Evolutionary conservation across 1,140 invertebrate species (phyloP), one percentile per base, ranked within the genome.

Genomic region (Drosophila nannoptera): DNA sequence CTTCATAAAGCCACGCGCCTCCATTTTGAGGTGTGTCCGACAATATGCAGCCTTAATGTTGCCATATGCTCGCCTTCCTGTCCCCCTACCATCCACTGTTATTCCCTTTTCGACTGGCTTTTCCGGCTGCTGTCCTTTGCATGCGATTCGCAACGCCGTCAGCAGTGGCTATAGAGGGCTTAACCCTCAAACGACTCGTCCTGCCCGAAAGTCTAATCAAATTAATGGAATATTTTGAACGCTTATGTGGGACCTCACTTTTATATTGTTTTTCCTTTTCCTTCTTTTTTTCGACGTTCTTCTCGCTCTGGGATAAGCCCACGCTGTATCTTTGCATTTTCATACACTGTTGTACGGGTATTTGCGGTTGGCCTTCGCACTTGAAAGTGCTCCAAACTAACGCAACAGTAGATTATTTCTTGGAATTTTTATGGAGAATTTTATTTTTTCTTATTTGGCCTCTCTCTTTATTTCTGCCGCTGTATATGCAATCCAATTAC

Each of bases 221-320:
- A 83, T 83, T 83, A 83, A 83, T 83, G 80, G 80, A 78, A 84
- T 80, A 78, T 76, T 77, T 76, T 60, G 55, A 72, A 36, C 74
- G 75, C 59, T 80, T 72, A 60, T 71, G 67, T 75, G 54, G 32
- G 32, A 32, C 48, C 31, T 33, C 49, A 33, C 7, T 33, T 52
- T 52, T 52, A 35, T 52, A 50, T 22, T 43, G 14, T 65, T 75
- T 35, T 69, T 48, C 16, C 6, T 7, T n/a, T 33, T 65, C 70
- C 31, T 69, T 48, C 14, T 53, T 36, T 29, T 59, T 36, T 43
- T 43, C n/a, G 12, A n/a, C 3, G 22, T 22, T 43, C 11, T 9
- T 43, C 40, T 43, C 14, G 12, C 40, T 43, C 12, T 43, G n/a
- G 40, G 42, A 5, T 46, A 53, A 53, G 32, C 31, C 55, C 1